Evolutionary conservation across 1,140 invertebrate species (phyloP).

Genomic region (Penaeus japonicus): DNA sequence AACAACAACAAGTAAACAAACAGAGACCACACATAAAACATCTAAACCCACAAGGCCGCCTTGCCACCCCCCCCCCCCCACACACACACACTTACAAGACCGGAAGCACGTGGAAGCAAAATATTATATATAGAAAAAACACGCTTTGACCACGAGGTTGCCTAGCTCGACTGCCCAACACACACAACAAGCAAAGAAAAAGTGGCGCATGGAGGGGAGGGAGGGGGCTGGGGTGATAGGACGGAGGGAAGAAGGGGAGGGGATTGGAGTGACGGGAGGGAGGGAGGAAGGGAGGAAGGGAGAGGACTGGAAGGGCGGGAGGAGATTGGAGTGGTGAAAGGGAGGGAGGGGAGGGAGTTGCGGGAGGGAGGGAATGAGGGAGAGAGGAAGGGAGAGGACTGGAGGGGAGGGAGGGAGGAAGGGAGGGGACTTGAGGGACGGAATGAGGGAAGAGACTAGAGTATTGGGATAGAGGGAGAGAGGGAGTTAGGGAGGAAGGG

Average conservation of each 20-base stretch:
- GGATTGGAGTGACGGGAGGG: no score
- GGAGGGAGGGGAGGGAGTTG: no score
- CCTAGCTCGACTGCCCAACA: no score
- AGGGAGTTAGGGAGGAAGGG: background rate
- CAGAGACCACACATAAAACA: no score
- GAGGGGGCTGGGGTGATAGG: background rate
- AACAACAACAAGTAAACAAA: no score
- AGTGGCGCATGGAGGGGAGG: slow-evolving; percentile 1
- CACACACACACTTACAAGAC: background rate
- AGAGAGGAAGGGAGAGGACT: slow-evolving; percentile 13
- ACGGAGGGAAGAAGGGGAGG: background rate
- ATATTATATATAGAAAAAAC: no score
- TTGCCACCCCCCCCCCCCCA: background rate
- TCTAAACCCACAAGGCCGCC: background rate
- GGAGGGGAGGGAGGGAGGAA: background rate
- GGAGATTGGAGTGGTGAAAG: no score
- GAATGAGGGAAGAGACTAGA: background rate
- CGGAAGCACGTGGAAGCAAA: no score
- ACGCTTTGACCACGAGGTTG: no score
- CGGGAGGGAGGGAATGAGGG: slow-evolving; percentile 8
- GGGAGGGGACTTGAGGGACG: background rate
- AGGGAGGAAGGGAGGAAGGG: no score
- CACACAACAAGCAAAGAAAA: background rate
- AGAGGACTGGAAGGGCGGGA: no score
- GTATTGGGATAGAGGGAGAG: background rate